Conservation (phyloP, 2,797 vertebrate genomes). For the Squalus acanthias region DNA sequence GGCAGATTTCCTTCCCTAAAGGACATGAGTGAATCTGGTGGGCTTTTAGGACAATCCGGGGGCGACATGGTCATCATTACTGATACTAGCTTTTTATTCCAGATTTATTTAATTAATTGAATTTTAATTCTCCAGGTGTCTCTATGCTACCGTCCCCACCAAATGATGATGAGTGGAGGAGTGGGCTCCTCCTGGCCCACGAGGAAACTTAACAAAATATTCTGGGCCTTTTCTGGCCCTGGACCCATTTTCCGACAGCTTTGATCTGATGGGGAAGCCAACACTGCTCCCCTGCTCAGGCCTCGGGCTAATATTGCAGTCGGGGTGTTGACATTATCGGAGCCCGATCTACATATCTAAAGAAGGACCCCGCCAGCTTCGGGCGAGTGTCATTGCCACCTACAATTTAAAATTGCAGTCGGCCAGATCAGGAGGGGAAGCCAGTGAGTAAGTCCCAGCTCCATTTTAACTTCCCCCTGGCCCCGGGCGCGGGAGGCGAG, state of each 20-base stretch:
- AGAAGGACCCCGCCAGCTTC: not conserved
- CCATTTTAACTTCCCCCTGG: not conserved
- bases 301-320: not conserved
- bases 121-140: too few relatives aligned
- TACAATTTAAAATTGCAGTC: not conserved
- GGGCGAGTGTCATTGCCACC: not conserved
- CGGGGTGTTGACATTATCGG: too few relatives aligned
- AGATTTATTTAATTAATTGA: too few relatives aligned
- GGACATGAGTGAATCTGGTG: too few relatives aligned
- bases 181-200: too few relatives aligned
- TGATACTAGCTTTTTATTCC: too few relatives aligned
- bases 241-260: not conserved
- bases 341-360: not conserved
- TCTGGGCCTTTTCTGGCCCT: not conserved
- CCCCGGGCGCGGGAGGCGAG: too few relatives aligned
- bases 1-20: too few relatives aligned
- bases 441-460: not conserved
- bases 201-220: not conserved
- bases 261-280: not conserved
- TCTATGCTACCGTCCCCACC: too few relatives aligned
- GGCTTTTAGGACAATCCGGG: too few relatives aligned
- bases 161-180: too few relatives aligned
- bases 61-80: too few relatives aligned
- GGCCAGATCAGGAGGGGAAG: not conserved
- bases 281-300: not conserved